phyloP scores from a whole-genome alignment of 2,888 invertebrate genomes.

The Platycheirus rosarum region DNA sequence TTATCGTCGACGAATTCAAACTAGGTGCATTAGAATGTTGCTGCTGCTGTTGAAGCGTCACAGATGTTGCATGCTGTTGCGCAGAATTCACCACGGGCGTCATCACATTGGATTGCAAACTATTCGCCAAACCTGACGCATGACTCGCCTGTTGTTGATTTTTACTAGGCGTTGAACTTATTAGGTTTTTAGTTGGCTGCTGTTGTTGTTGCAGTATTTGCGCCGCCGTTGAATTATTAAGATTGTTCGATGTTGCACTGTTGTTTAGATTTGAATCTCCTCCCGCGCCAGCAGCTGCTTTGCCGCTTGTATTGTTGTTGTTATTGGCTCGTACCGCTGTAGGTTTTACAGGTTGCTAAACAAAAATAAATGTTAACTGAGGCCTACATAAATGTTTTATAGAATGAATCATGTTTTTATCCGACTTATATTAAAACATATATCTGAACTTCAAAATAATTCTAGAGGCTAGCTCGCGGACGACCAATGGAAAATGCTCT shows the following conservation, averaged over 20 bases:
- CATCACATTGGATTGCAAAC: constrained; percentile 67
- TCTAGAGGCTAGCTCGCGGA: no score
- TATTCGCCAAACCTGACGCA: constrained; percentile 71
- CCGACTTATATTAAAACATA: no score
- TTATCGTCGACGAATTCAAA: constrained; percentile 78
- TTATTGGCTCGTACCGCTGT: constrained; percentile 89
- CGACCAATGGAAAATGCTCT: no score
- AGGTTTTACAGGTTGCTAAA: constrained; percentile 91
- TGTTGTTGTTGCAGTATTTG: constrained; percentile 69
- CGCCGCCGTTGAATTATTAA: constrained; percentile 80
- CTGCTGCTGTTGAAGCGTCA: constrained; percentile 58
- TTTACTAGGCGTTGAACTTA: constrained; percentile 83
- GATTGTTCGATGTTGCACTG: constrained; percentile 74
- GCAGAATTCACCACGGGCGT: constrained; percentile 69
- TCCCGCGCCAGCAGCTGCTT: constrained; percentile 83
- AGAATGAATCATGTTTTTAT: no score
- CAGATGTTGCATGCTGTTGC: constrained; percentile 74
- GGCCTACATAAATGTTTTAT: background rate
- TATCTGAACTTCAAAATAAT: no score
- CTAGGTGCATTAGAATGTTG: constrained; percentile 81
- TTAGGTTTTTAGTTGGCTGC: constrained; percentile 77
- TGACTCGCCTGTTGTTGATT: constrained; percentile 81
- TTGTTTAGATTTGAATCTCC: constrained; percentile 81
- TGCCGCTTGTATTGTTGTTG: constrained; percentile 80
- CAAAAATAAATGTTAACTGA: constrained; percentile 66